Base-by-base conservation (phyloP, 2,888 invertebrate species). In the Ochlodes sylvanus region DNA sequence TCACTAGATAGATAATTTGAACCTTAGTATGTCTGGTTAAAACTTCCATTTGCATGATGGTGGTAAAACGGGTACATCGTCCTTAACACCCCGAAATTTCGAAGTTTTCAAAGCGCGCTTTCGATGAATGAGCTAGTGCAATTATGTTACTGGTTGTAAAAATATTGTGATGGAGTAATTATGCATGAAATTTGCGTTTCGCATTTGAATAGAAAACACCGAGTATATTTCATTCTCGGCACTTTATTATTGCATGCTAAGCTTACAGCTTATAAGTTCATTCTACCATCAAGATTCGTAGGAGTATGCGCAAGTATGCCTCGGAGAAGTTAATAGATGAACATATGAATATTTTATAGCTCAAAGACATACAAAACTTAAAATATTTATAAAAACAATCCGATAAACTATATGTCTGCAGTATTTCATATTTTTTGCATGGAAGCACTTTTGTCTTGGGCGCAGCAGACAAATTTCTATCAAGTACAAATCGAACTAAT, bases 191-290 rank as follows among this genome's bases (percentile, higher is more conserved):
- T 58, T 60, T 54, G 32, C 42, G 21, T 66, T 42, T 44, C 52
- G 14, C 32, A 60, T 60, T 66, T 44, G 58, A 60, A 65, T 65
- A 58, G 65, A 65, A 65, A 65, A 52, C 38, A 65, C 12, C 6
- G 65, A 41, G 19, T 34, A 50, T 2, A 21, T 65, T n/a, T 50
- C 38, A 17, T 47, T 57, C 50, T 56, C 32, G 15, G 14, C 27
- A 14, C 47, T 27, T 17, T 32, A 50, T 38, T 57, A 65, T 57
- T 50, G 21, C 21, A n/a, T 65, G 42, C 50, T 1, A 19, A 50
- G 19, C 12, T 50, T 50, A 19, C 7, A 44, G 15, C 47, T 47
- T 17, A 9, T 47, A 2, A 19, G 19, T 50, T 50, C 19, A 50
- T 19, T 50, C 19, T 19, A 12, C 19, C 12, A 4, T 50, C 38